Evolutionary conservation across 2,888 invertebrate genomes (phyloP).

Genomic region (Hedychridium roseum): DNA sequence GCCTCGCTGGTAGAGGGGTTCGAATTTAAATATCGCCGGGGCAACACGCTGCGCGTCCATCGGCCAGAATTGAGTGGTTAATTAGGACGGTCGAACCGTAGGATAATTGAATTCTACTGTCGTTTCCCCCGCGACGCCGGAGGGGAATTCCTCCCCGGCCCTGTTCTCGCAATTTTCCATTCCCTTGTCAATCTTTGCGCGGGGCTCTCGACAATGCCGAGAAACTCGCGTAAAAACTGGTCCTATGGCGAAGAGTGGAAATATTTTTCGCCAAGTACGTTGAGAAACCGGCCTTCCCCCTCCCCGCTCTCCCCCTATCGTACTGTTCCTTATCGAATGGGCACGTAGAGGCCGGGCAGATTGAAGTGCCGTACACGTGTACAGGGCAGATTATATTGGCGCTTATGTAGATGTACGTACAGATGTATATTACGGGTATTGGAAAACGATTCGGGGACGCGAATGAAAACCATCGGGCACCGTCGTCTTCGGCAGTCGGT

Average conservation of each 20-base stretch:
- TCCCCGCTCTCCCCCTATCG: no score
- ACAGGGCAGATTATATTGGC: no score
- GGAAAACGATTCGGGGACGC: constrained; percentile 50
- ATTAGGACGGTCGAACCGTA: constrained; percentile 48
- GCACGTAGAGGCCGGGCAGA: no score
- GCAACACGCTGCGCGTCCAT: constrained; percentile 25
- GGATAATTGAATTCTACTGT: constrained; percentile 50
- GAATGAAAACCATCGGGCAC: constrained; percentile 10
- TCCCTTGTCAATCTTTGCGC: no score
- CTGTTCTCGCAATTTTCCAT: constrained; percentile 53
- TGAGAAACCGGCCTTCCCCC: no score
- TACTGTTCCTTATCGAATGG: no score
- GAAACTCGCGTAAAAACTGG: not conserved
- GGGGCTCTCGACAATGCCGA: no score
- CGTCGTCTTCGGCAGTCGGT: constrained; percentile 22
- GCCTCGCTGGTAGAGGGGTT: not conserved
- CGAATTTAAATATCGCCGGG: constrained; percentile 29
- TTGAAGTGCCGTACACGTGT: no score
- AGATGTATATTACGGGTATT: constrained; percentile 31
- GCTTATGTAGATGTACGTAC: not conserved
- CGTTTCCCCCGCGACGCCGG: constrained; percentile 31
- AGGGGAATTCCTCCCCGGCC: constrained; percentile 27
- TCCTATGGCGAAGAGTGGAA: not conserved
- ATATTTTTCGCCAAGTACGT: no score
- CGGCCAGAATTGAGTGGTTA: constrained; percentile 53